Conservation (phyloP, 2,888 invertebrate genomes). For the Dryobotodes eremita region DNA sequence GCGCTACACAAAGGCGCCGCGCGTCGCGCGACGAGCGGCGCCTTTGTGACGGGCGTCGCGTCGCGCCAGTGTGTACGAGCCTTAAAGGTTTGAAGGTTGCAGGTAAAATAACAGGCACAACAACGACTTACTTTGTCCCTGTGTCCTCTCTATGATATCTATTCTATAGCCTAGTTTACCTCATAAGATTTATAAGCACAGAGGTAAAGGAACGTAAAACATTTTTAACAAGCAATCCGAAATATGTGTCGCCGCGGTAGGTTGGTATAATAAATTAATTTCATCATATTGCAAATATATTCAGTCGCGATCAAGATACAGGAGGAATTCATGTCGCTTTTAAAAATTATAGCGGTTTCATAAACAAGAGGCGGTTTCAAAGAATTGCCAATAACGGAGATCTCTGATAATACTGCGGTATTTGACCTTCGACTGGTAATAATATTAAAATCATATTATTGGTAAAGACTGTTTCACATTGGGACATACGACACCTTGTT, state of each 20-base stretch:
- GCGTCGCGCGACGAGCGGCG: too few relatives aligned
- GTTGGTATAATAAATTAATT: conserved; percentile 38
- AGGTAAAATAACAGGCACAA: too few relatives aligned
- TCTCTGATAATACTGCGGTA: conserved; percentile 61
- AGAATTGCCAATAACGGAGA: conserved; percentile 57
- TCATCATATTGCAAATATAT: conserved; percentile 58
- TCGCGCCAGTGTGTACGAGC: too few relatives aligned
- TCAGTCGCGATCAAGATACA: conserved; percentile 60
- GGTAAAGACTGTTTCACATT: conserved; percentile 8
- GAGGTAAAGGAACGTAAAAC: conserved; percentile 25
- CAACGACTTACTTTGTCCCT: neutral
- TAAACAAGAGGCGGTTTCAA: conserved; percentile 53
- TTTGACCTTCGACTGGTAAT: conserved; percentile 52
- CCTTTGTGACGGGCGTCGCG: too few relatives aligned
- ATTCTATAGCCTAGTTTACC: conserved; percentile 4
- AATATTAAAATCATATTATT: conserved; percentile 20
- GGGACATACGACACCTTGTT: neutral
- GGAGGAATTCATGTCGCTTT: conserved; percentile 59
- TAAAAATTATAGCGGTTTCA: conserved; percentile 47
- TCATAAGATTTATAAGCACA: neutral
- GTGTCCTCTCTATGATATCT: neutral
- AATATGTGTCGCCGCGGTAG: conserved; percentile 35
- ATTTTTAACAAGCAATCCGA: conserved; percentile 16
- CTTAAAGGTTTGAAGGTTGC: neutral
- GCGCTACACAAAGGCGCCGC: too few relatives aligned